These are phyloP conservation scores for Heliocidaris tuberculata DNA, from an alignment of 35 echinoderm and acorn worm genomes.

Conservation along the genomic window DNA sequence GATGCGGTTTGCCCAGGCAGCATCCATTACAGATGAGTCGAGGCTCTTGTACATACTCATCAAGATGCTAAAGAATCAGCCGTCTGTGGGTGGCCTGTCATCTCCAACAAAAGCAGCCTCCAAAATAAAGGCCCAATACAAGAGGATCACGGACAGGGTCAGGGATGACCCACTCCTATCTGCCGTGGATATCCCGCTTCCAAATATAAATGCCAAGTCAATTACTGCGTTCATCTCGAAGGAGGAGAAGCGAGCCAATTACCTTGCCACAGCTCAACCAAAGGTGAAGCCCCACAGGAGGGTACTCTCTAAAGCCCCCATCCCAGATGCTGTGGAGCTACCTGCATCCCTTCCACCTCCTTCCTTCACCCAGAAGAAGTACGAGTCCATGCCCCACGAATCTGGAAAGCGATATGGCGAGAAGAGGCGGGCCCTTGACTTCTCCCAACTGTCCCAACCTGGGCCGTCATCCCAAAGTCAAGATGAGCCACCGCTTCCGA, in stretches of 20 bases:
- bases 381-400: neutral
- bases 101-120: slow-evolving; percentile 53
- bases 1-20: slow-evolving; percentile 62
- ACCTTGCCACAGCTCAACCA: neutral
- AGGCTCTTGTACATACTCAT: slow-evolving; percentile 50
- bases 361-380: neutral
- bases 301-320: neutral
- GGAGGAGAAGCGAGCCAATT: slow-evolving; percentile 18
- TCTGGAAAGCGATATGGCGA: slow-evolving; percentile 2
- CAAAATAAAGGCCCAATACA: slow-evolving; percentile 34
- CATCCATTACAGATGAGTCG: slow-evolving; percentile 62
- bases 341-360: slow-evolving; percentile 48
- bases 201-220: slow-evolving; percentile 31
- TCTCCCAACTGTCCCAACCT: slow-evolving; percentile 17
- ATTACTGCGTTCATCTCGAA: neutral
- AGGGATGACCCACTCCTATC: slow-evolving; percentile 36
- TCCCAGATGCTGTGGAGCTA: neutral
- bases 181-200: neutral
- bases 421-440: slow-evolving; percentile 7
- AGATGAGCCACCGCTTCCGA: slow-evolving; percentile 27
- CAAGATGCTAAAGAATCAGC: slow-evolving; percentile 62
- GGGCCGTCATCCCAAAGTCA: neutral
- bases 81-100: slow-evolving; percentile 50
- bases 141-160: slow-evolving; percentile 36
- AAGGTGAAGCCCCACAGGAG: neutral